Percentiles rank a stretch among this genome's conserved stretches.
These are phyloP conservation scores for Pseudobourletiella spinata DNA, from an alignment of 1,140 invertebrate species.

Conservation along the genomic window DNA sequence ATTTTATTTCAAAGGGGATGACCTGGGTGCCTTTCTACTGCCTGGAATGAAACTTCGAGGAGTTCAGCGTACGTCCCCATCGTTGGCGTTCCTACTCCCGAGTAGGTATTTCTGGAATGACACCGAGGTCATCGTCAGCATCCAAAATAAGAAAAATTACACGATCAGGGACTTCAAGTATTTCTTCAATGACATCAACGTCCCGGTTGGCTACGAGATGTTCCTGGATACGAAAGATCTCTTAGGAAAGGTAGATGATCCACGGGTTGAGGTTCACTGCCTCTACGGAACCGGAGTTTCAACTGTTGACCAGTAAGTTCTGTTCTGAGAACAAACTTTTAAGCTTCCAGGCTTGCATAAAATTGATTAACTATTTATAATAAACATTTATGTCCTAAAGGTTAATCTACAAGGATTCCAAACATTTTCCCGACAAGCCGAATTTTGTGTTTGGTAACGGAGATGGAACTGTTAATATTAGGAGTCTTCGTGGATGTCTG, in stretches of 20 bases:
- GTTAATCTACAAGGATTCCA: constrained; percentile 62
- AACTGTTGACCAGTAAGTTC: constrained; percentile 64
- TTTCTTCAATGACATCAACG: constrained; percentile 77
- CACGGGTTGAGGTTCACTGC: constrained; percentile 81
- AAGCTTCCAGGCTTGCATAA: not conserved
- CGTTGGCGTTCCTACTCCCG: constrained; percentile 87
- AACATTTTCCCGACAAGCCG: constrained; percentile 63
- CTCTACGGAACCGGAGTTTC: constrained; percentile 68
- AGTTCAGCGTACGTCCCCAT: constrained; percentile 86
- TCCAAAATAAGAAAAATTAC: constrained; percentile 66
- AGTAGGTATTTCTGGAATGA: constrained; percentile 74
- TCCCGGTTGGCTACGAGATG: constrained; percentile 82
- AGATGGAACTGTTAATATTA: constrained; percentile 88
- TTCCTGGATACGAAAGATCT: constrained; percentile 67
- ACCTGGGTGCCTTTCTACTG: constrained; percentile 78
- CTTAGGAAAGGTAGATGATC: constrained; percentile 60
- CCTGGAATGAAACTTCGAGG: constrained; percentile 63
- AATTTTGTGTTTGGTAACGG: constrained; percentile 68
- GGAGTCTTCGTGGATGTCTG: constrained; percentile 70
- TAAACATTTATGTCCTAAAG: constrained; percentile 44
- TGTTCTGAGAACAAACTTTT: not conserved
- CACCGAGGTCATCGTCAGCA: constrained; percentile 69
- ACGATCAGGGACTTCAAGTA: constrained; percentile 71
- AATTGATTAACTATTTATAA: not conserved
- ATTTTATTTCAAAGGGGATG: no score